phyloP scores from a whole-genome alignment of 2,113 vertebrate species.

The Periophthalmodon schlosseri region DNA sequence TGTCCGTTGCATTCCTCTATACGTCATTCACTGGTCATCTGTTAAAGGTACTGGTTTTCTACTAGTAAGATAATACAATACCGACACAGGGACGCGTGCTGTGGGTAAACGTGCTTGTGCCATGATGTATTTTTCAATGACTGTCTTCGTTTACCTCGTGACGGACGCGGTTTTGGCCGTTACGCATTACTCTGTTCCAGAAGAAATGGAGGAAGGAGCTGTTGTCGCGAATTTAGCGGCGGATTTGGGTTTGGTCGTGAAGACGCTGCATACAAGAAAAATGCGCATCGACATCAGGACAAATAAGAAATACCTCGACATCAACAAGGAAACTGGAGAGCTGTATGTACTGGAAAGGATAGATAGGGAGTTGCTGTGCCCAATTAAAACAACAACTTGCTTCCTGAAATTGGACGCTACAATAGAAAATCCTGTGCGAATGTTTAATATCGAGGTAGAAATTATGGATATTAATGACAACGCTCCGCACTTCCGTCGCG shows the following conservation, averaged over 20 bases:
- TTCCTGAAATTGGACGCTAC: conserved; percentile 77
- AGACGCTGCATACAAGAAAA: conserved; percentile 60
- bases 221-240: conserved; percentile 81
- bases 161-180: conserved; percentile 29
- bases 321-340: conserved; percentile 75
- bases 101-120: background rate
- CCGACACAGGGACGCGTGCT: background rate
- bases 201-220: conserved; percentile 82
- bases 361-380: conserved; percentile 59
- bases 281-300: conserved; percentile 65
- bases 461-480: conserved; percentile 72
- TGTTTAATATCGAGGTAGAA: conserved; percentile 78
- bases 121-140: conserved; percentile 47
- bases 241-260: conserved; percentile 79
- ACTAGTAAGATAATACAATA: background rate
- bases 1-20: background rate
- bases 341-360: conserved; percentile 63
- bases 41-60: background rate
- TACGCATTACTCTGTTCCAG: conserved; percentile 78
- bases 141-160: conserved; percentile 38
- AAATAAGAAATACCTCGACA: conserved; percentile 75
- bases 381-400: conserved; percentile 18
- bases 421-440: conserved; percentile 74
- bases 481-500: conserved; percentile 68
- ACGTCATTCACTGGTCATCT: background rate